Evolutionary conservation across 2,113 vertebrate species (phyloP).

Genomic region (Vulpes ferrilata): DNA sequence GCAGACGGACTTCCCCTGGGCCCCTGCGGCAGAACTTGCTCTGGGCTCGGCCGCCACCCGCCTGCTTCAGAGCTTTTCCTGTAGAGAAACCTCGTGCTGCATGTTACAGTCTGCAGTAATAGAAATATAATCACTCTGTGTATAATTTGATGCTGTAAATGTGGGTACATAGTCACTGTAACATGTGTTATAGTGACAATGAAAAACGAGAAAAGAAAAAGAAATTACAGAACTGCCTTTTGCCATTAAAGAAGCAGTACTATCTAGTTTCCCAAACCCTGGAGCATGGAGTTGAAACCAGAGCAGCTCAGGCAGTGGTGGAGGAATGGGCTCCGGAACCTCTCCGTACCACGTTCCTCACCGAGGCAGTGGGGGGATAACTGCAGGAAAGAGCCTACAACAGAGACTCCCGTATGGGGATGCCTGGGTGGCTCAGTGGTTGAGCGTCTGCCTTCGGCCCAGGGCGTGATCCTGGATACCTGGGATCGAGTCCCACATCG

Average conservation of each 20-base stretch:
- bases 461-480: too few relatives aligned
- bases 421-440: too few relatives aligned
- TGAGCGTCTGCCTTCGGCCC: too few relatives aligned
- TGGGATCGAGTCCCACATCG: too few relatives aligned
- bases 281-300: neutral
- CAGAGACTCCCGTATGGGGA: neutral
- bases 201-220: neutral
- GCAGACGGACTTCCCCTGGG: neutral
- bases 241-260: neutral
- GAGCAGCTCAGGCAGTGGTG: neutral
- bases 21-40: accelerated
- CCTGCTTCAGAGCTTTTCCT: neutral
- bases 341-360: accelerated
- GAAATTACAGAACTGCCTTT: neutral
- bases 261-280: neutral
- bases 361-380: neutral
- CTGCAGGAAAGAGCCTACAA: accelerated
- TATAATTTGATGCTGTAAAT: neutral
- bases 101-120: neutral
- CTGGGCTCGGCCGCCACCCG: neutral
- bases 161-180: neutral
- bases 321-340: neutral
- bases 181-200: accelerated
- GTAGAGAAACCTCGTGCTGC: neutral
- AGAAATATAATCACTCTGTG: neutral